A percentile compares a stretch with the other conserved stretches of the same genome.
phyloP scores from a whole-genome alignment of 2,113 vertebrate species.

The Odocoileus hemionus region DNA sequence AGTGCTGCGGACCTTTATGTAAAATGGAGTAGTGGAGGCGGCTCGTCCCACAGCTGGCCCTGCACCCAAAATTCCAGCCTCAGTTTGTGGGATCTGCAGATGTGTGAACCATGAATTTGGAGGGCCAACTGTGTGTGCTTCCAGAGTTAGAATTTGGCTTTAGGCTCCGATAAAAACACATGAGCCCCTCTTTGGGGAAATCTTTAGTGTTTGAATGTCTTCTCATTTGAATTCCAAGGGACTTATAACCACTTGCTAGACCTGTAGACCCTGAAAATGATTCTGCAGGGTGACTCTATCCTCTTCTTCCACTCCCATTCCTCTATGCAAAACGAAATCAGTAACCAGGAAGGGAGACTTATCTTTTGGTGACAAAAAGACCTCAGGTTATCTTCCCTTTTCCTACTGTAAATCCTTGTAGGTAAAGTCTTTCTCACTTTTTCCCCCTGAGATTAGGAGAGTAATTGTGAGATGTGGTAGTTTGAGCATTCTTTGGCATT shows the following conservation, averaged over 20 bases:
- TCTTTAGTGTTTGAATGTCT: neutral
- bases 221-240: neutral
- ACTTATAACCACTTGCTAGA: neutral
- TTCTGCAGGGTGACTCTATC: neutral
- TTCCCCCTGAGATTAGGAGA: neutral
- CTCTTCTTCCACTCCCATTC: neutral
- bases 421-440: neutral
- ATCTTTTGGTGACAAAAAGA: neutral
- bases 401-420: neutral
- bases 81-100: neutral
- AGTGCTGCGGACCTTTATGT: rapidly evolving
- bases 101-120: neutral
- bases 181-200: neutral
- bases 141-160: neutral
- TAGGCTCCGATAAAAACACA: neutral
- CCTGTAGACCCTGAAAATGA: neutral
- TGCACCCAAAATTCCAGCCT: too few relatives aligned
- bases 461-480: neutral
- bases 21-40: neutral
- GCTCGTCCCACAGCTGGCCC: neutral
- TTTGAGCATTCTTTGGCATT: neutral
- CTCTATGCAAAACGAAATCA: neutral
- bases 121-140: neutral
- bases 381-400: neutral
- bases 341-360: neutral